Evolutionary conservation across 2,888 invertebrate genomes (phyloP), one percentile per base, ranked within the genome.

Genomic region (Meiosimyza decipiens): DNA sequence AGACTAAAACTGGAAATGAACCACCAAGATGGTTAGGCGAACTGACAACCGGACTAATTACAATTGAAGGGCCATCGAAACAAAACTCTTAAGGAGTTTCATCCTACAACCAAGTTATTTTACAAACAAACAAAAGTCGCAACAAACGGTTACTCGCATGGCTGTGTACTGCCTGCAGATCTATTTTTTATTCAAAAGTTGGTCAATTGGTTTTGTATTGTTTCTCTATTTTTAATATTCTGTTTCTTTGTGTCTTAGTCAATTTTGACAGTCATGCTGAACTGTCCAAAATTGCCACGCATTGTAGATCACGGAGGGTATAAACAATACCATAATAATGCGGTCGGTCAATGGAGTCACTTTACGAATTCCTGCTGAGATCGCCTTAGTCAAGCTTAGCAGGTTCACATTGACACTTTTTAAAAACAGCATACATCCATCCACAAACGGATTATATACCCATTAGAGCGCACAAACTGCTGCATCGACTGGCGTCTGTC

Each of bases 251-350:
- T 47, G 16, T 47, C 18, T 49, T 18, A 47, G 40, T 47, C 47
- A 47, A 49, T 63, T 62, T 63, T 47, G 63, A 63, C 63, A 47
- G 63, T 63, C 63, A 63, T 47, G 63, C 63, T 63, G 49, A 63
- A 18, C 49, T 49, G 49, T 49, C 49, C 49, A 47, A 63, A 63
- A 40, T 49, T 40, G 57, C 63, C 47, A 3, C 33, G 49, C 49
- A 63, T 63, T 63, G 63, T 63, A 49, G 63, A 63, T 16, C 63
- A 49, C 47, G 49, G 11, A 47, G 11, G 16, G 55, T 15, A 1
- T 55, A 55, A 55, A 55, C 55, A 55, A 54, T 18, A 16, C 6
- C 9, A 40, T 40, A 40, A 9, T 40, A 7, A 40, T 40, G 40
- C 9, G 40, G 40, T 40, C 40, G 40, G 40, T 4, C 6, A 40